Percentiles rank a stretch among this genome's conserved stretches.
phyloP scores from a whole-genome alignment of 2,888 invertebrate species.

The Rosalia funebris region DNA sequence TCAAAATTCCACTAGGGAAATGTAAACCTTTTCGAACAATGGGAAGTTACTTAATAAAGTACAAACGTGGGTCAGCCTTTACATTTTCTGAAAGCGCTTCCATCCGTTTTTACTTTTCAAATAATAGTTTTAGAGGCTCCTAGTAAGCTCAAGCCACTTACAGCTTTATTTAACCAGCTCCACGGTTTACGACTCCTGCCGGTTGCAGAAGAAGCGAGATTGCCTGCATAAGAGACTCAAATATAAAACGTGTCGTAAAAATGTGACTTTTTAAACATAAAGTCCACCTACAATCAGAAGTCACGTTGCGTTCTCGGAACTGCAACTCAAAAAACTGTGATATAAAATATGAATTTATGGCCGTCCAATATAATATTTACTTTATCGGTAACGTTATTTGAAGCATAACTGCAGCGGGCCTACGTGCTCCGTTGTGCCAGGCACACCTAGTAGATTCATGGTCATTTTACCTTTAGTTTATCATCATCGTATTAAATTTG shows the following conservation, averaged over 20 bases:
- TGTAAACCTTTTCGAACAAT: conserved; percentile 1
- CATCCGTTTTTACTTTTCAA: neutral
- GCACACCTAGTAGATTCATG: conserved; percentile 43
- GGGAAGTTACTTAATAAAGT: neutral
- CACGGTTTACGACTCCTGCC: conserved; percentile 18
- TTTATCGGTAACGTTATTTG: conserved; percentile 25
- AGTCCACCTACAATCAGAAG: conserved; percentile 41
- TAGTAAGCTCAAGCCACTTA: conserved; percentile 1
- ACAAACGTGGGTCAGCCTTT: neutral
- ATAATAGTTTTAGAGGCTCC: conserved; percentile 4
- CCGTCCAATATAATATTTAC: conserved; percentile 33
- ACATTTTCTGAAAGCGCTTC: neutral
- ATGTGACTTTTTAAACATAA: conserved; percentile 36
- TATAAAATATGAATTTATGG: conserved; percentile 42
- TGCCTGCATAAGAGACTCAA: conserved; percentile 22
- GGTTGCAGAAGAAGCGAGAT: conserved; percentile 18
- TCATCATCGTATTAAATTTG: conserved; percentile 40
- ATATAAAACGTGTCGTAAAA: conserved; percentile 30
- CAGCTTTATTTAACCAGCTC: conserved; percentile 19
- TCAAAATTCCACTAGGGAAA: too few relatives aligned
- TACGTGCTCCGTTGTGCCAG: conserved; percentile 34
- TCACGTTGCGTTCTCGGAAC: conserved; percentile 38
- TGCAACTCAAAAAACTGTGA: conserved; percentile 33
- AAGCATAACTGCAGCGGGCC: conserved; percentile 26
- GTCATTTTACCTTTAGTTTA: conserved; percentile 38